A percentile compares a stretch with the other conserved stretches of the same genome.
These are phyloP conservation scores for Sarcophaga carnaria DNA, from an alignment of 2,888 invertebrate genomes.

Conservation along the genomic window DNA sequence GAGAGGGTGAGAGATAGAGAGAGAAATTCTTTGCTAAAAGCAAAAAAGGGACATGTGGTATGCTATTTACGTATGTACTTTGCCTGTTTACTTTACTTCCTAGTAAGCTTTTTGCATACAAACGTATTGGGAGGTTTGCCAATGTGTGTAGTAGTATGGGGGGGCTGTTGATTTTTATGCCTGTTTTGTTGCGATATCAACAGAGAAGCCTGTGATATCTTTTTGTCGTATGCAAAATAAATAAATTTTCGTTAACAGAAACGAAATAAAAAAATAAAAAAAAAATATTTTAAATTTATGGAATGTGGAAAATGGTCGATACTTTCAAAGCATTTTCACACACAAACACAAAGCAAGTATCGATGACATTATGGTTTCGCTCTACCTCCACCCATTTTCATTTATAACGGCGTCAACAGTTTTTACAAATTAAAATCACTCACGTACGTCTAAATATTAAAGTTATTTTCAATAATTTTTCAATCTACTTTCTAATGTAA, in stretches of 20 bases:
- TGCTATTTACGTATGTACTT: not conserved
- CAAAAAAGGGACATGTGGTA: conserved; percentile 1
- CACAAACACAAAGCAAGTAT: too few relatives aligned
- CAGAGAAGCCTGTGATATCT: conserved; percentile 4
- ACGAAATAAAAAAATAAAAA: not conserved
- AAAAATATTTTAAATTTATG: too few relatives aligned
- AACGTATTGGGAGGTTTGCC: too few relatives aligned
- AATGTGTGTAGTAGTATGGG: not conserved
- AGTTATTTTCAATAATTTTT: too few relatives aligned
- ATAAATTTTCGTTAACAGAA: not conserved
- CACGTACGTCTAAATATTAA: too few relatives aligned
- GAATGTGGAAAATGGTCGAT: not conserved
- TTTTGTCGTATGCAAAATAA: conserved; percentile 59
- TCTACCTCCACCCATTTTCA: too few relatives aligned
- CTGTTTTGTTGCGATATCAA: conserved; percentile 46
- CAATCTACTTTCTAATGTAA: too few relatives aligned
- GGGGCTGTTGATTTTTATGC: conserved; percentile 22
- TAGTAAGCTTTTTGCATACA: not conserved
- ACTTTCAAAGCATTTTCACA: too few relatives aligned
- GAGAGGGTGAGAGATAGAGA: not conserved
- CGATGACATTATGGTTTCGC: too few relatives aligned
- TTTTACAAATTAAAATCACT: too few relatives aligned
- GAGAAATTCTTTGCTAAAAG: conserved; percentile 15
- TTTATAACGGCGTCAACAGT: too few relatives aligned
- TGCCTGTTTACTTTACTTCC: not conserved